Percentiles rank a stretch among this genome's conserved stretches.
Evolutionary conservation across 2,888 invertebrate genomes (phyloP).

Genomic region (Apodemia hepburni): DNA sequence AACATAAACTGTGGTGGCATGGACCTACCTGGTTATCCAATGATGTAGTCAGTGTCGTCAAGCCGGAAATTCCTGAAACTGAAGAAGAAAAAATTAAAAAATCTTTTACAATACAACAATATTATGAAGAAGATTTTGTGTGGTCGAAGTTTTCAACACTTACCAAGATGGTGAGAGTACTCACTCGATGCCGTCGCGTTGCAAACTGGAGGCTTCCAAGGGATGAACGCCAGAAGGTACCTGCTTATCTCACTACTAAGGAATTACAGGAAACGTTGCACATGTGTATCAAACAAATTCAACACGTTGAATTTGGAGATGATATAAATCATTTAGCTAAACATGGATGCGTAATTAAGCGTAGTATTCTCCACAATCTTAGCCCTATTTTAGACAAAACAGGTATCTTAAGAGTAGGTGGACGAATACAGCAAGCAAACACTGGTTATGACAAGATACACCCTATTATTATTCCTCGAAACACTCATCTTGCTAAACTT

Average conservation of each 20-base stretch:
- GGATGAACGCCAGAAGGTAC: neutral
- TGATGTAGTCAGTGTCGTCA: too few relatives aligned
- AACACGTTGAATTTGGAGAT: neutral
- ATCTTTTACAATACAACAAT: neutral
- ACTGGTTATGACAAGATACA: too few relatives aligned
- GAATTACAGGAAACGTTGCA: neutral
- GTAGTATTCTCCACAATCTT: too few relatives aligned
- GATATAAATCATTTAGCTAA: neutral
- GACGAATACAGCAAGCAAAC: neutral
- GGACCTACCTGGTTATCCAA: constrained; percentile 17
- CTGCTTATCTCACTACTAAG: neutral
- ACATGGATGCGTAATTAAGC: too few relatives aligned
- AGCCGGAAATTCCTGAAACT: neutral
- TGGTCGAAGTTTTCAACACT: too few relatives aligned
- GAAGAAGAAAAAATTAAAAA: neutral
- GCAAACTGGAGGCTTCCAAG: too few relatives aligned
- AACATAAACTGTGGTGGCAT: constrained; percentile 12
- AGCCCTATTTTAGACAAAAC: neutral
- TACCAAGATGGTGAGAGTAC: neutral
- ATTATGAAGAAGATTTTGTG: too few relatives aligned
- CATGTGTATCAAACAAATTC: neutral
- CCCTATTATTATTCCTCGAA: too few relatives aligned
- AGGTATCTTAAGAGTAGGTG: neutral
- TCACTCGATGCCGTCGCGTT: neutral
- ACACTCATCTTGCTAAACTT: too few relatives aligned